These are phyloP conservation scores for Euphydryas editha DNA, from an alignment of 2,888 invertebrate species.

Conservation along the genomic window DNA sequence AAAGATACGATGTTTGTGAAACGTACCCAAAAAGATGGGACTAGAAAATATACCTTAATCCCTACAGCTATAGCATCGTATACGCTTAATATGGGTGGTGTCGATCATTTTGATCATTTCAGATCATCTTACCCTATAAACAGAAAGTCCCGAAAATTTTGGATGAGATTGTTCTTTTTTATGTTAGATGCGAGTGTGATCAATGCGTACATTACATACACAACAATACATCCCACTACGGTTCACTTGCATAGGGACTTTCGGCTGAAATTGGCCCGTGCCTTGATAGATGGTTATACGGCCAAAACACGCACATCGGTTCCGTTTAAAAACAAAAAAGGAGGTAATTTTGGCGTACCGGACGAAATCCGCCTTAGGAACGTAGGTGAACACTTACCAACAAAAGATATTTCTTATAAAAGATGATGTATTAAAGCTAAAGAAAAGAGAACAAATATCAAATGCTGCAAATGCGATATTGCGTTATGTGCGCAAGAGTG, in stretches of 20 bases:
- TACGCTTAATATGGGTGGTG: constrained; percentile 41
- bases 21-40: constrained; percentile 35
- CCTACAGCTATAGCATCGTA: constrained; percentile 35
- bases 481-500: constrained; percentile 25
- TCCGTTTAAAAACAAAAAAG: constrained; percentile 42
- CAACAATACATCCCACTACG: constrained; percentile 1
- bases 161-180: constrained; percentile 52
- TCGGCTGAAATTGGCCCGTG: constrained; percentile 14
- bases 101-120: constrained; percentile 39
- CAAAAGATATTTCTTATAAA: constrained; percentile 46
- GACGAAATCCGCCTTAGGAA: constrained; percentile 42
- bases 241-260: constrained; percentile 10
- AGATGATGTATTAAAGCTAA: constrained; percentile 43
- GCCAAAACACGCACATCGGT: background rate
- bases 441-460: constrained; percentile 41
- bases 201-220: constrained; percentile 20
- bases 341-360: constrained; percentile 49
- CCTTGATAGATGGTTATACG: constrained; percentile 6
- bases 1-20: constrained; percentile 44
- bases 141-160: constrained; percentile 50
- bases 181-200: constrained; percentile 44
- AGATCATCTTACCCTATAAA: constrained; percentile 51
- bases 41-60: constrained; percentile 20
- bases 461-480: constrained; percentile 36
- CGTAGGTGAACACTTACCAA: constrained; percentile 49